Percentiles rank a stretch among this genome's conserved stretches.
Evolutionary conservation across 2,797 vertebrate genomes (phyloP).

Genomic region (Poeciliopsis turneri): DNA sequence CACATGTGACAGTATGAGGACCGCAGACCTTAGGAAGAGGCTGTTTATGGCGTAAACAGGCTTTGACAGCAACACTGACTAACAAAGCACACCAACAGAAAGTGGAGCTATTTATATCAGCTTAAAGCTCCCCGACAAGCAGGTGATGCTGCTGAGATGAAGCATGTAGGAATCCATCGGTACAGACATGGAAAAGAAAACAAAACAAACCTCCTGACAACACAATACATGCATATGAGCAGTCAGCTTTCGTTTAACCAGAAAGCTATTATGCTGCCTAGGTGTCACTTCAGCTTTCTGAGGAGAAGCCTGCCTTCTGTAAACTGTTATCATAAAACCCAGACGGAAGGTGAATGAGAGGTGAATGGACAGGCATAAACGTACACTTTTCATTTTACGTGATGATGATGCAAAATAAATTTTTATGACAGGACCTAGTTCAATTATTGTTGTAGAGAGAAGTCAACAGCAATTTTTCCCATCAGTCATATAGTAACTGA

Average conservation of each 20-base stretch:
- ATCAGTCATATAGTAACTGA: constrained; percentile 34
- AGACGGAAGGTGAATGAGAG: constrained; percentile 72
- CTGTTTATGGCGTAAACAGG: constrained; percentile 76
- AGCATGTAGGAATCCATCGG: constrained; percentile 51
- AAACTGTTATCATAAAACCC: constrained; percentile 53
- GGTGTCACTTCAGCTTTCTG: constrained; percentile 40
- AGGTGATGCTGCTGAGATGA: constrained; percentile 70
- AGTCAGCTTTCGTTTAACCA: constrained; percentile 51
- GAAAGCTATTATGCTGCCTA: constrained; percentile 38
- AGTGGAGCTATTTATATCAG: constrained; percentile 77
- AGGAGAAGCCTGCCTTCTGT: constrained; percentile 14
- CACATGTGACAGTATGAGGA: constrained; percentile 80
- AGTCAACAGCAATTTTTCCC: constrained; percentile 48
- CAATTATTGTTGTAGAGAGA: constrained; percentile 40
- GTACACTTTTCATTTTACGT: constrained; percentile 41
- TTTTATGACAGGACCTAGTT: constrained; percentile 55
- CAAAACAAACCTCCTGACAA: constrained; percentile 65
- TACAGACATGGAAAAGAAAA: constrained; percentile 58
- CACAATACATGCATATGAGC: constrained; percentile 48
- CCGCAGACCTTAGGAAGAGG: constrained; percentile 70
- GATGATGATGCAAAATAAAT: constrained; percentile 51
- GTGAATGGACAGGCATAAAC: constrained; percentile 43
- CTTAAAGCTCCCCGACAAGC: constrained; percentile 46
- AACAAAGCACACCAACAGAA: constrained; percentile 70
- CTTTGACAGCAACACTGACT: constrained; percentile 79